A percentile compares a stretch with the other conserved stretches of the same genome.
Evolutionary conservation across 2,888 invertebrate genomes (phyloP).

Genomic region (Muschampia staudingeri): DNA sequence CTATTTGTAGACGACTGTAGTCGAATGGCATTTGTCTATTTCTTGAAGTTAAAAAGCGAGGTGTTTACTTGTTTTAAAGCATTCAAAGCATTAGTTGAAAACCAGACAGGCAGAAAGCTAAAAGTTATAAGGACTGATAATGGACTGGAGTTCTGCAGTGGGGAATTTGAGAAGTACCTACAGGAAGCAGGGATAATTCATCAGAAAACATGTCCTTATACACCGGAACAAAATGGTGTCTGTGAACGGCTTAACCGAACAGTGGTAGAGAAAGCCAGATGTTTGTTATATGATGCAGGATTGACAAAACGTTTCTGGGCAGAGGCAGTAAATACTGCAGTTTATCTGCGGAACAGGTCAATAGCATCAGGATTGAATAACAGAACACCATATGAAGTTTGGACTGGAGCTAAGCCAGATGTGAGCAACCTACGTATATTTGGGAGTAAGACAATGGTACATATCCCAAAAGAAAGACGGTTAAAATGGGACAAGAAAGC

Average conservation of each 20-base stretch:
- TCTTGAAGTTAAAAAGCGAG: slow-evolving; percentile 52
- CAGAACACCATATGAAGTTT: slow-evolving; percentile 40
- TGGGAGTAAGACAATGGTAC: neutral
- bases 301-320: slow-evolving; percentile 63
- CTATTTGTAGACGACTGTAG: slow-evolving; percentile 73
- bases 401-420: slow-evolving; percentile 49
- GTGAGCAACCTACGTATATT: neutral
- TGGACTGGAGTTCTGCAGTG: neutral
- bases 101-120: slow-evolving; percentile 20
- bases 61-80: slow-evolving; percentile 48
- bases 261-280: slow-evolving; percentile 40
- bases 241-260: slow-evolving; percentile 45
- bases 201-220: slow-evolving; percentile 61
- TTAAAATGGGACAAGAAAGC: slow-evolving; percentile 10
- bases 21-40: slow-evolving; percentile 42
- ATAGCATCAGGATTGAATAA: slow-evolving; percentile 50
- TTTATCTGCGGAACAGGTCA: slow-evolving; percentile 50
- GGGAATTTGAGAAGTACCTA: neutral
- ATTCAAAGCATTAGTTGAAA: slow-evolving; percentile 21
- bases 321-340: slow-evolving; percentile 58
- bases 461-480: neutral
- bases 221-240: slow-evolving; percentile 63
- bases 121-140: slow-evolving; percentile 22
- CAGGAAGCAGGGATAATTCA: slow-evolving; percentile 31
- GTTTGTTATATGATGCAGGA: slow-evolving; percentile 56